phyloP scores from a whole-genome alignment of 2,888 invertebrate species.

The Sclerodermus sp. region DNA sequence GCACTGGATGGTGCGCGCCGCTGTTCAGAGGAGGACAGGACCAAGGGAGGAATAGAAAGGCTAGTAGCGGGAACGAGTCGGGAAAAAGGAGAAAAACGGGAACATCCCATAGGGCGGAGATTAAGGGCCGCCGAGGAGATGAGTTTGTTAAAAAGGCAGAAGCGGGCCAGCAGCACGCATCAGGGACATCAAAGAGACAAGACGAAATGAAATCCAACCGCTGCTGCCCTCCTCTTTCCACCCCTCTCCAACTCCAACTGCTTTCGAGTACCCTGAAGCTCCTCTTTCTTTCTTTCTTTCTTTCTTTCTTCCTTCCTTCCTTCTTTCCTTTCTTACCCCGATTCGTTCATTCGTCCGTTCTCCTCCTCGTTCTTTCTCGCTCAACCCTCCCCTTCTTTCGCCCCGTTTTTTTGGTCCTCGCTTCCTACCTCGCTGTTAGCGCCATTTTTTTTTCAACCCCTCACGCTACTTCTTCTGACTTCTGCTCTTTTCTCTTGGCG shows the following conservation, averaged over 20 bases:
- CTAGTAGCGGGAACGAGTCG: not conserved
- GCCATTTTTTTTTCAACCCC: no score
- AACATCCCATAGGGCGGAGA: slow-evolving; percentile 53
- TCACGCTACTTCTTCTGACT: not conserved
- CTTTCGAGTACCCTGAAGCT: slow-evolving; percentile 10
- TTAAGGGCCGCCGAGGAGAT: slow-evolving; percentile 57
- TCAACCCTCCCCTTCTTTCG: slow-evolving; percentile 3
- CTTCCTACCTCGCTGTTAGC: slow-evolving; percentile 1
- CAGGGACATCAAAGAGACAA: slow-evolving; percentile 59
- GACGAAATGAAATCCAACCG: slow-evolving; percentile 59
- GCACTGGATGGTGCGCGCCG: not conserved
- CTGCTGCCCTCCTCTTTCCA: slow-evolving; percentile 35
- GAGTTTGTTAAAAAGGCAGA: slow-evolving; percentile 60
- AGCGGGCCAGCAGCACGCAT: slow-evolving; percentile 58
- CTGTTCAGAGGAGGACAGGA: not conserved
- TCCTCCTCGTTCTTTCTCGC: slow-evolving; percentile 15
- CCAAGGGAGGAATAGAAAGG: slow-evolving; percentile 12
- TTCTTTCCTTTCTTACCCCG: slow-evolving; percentile 18
- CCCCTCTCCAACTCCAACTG: slow-evolving; percentile 19
- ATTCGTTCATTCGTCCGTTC: slow-evolving; percentile 15
- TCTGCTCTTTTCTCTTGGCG: not conserved
- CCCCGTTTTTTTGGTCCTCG: slow-evolving; percentile 3
- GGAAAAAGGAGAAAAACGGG: slow-evolving; percentile 33
- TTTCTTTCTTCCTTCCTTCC: slow-evolving; percentile 17
- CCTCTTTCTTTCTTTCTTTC: slow-evolving; percentile 24